Percentiles rank a stretch among this genome's conserved stretches.
phyloP scores from a whole-genome alignment of 2,113 vertebrate genomes.

The Phaethon lepturus region DNA sequence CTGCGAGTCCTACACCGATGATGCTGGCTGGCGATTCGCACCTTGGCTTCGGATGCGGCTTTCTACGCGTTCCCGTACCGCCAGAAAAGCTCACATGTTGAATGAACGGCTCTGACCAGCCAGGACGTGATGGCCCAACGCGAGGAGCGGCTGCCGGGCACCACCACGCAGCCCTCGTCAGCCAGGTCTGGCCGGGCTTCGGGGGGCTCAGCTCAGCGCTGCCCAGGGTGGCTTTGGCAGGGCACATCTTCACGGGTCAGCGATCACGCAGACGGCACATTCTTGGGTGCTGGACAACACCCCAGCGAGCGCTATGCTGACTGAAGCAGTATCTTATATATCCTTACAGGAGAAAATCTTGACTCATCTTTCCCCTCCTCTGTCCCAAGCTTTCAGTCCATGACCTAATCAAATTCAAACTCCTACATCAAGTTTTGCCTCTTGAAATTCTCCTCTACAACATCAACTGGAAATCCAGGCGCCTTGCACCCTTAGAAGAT shows the following conservation, averaged over 20 bases:
- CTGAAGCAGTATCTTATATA: not conserved
- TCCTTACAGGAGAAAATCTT: not conserved
- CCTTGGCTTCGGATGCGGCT: not conserved
- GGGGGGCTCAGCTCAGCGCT: not conserved
- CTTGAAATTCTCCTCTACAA: not conserved
- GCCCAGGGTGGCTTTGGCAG: not conserved
- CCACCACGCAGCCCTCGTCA: accelerated
- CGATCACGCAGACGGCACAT: not conserved
- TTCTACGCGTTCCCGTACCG: accelerated
- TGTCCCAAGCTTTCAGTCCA: not conserved
- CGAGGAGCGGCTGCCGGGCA: not conserved
- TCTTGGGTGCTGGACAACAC: not conserved
- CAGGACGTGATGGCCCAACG: accelerated
- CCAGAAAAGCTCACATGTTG: not conserved
- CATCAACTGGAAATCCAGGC: not conserved
- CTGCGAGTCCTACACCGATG: not conserved
- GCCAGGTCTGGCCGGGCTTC: accelerated
- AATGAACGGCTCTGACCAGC: not conserved
- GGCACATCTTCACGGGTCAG: not conserved
- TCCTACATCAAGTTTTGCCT: not conserved
- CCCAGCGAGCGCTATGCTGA: accelerated
- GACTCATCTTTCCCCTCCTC: not conserved
- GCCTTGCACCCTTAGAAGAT: not conserved
- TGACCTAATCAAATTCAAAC: not conserved
- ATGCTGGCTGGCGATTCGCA: not conserved